Evolutionary conservation across 2,888 invertebrate genomes (phyloP).

Genomic region (Nemurella pictetii): DNA sequence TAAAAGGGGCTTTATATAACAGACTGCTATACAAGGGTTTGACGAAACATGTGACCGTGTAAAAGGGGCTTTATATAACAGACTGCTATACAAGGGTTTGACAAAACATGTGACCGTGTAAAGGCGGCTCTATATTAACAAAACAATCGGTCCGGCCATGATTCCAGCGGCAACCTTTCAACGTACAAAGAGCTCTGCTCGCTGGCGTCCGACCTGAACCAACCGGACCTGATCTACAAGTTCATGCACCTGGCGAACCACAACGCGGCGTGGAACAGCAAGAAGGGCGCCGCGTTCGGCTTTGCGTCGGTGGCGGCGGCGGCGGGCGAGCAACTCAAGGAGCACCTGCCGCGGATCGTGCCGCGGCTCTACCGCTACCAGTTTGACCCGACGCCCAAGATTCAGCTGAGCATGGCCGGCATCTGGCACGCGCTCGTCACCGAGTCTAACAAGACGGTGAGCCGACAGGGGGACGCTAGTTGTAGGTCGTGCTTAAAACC

Average conservation of each 20-base stretch:
- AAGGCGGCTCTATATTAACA: too few species aligned
- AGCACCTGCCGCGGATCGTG: slow-evolving; percentile 77
- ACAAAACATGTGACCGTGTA: too few species aligned
- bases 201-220: slow-evolving; percentile 89
- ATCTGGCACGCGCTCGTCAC: slow-evolving; percentile 92
- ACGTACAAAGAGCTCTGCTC: slow-evolving; percentile 95
- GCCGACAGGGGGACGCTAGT: too few species aligned
- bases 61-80: too few species aligned
- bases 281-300: slow-evolving; percentile 90
- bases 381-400: slow-evolving; percentile 90
- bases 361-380: slow-evolving; percentile 70
- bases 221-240: slow-evolving; percentile 92
- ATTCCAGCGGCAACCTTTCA: slow-evolving; percentile 77
- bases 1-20: too few species aligned
- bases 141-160: too few species aligned
- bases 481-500: too few species aligned
- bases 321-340: slow-evolving; percentile 80
- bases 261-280: slow-evolving; percentile 92
- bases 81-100: too few species aligned
- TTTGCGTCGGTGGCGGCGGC: slow-evolving; percentile 83
- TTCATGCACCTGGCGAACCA: slow-evolving; percentile 96
- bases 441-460: slow-evolving; percentile 80
- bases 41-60: too few species aligned
- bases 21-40: too few species aligned
- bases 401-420: slow-evolving; percentile 90